A percentile compares a stretch with the other conserved stretches of the same genome.
Evolutionary conservation across 2,113 vertebrate genomes (phyloP).

Genomic region (Seriola rivoliana): DNA sequence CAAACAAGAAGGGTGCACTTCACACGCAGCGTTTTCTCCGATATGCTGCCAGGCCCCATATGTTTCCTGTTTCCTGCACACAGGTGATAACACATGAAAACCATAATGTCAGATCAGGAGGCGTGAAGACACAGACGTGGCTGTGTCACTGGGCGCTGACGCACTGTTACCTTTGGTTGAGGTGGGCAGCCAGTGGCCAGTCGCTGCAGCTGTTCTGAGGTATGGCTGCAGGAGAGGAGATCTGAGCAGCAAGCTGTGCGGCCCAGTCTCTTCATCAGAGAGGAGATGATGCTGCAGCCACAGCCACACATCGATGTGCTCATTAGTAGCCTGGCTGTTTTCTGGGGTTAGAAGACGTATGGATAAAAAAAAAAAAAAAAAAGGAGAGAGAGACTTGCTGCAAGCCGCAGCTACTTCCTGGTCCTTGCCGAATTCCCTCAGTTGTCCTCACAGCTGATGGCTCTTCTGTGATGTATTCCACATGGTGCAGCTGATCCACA

Average conservation of each 20-base stretch:
- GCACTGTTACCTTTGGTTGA: slow-evolving; percentile 92
- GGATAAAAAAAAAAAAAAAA: not conserved
- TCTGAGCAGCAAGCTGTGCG: slow-evolving; percentile 96
- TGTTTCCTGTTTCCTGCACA: slow-evolving; percentile 21
- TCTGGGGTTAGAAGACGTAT: slow-evolving; percentile 29
- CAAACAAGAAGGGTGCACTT: slow-evolving; percentile 73
- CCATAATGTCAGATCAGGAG: not conserved
- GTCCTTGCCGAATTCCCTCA: slow-evolving; percentile 37
- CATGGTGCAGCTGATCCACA: slow-evolving; percentile 65
- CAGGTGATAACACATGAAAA: not conserved
- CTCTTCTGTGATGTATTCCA: slow-evolving; percentile 50
- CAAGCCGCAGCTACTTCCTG: slow-evolving; percentile 52
- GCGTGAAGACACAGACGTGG: not conserved
- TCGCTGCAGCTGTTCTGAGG: slow-evolving; percentile 95
- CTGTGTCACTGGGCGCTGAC: not conserved
- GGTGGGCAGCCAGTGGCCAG: slow-evolving; percentile 91
- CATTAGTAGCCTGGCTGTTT: slow-evolving; percentile 82
- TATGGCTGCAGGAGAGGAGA: slow-evolving; percentile 94
- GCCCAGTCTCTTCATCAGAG: slow-evolving; percentile 99
- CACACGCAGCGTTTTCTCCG: not conserved
- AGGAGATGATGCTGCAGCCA: slow-evolving; percentile 97
- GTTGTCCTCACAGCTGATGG: slow-evolving; percentile 43
- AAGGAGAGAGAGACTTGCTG: not conserved
- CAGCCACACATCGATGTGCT: slow-evolving; percentile 98
- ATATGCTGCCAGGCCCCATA: not conserved